Evolutionary conservation across 1,140 invertebrate species (phyloP).

Genomic region (Tetragonula clypearis): DNA sequence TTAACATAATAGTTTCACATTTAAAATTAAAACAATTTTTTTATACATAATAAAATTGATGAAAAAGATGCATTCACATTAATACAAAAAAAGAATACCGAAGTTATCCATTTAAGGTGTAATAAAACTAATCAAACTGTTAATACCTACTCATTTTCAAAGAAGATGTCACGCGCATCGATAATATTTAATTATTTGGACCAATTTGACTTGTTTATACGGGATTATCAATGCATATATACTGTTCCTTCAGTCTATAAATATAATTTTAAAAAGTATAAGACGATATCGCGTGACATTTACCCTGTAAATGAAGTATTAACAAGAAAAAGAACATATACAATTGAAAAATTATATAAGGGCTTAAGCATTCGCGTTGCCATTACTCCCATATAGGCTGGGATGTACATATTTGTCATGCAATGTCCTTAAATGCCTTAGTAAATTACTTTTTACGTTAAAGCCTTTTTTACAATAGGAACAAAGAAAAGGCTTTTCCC

Average conservation of each 20-base stretch:
- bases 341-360: conserved; percentile 46
- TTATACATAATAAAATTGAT: conserved; percentile 6
- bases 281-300: conserved; percentile 48
- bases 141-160: conserved; percentile 44
- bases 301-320: conserved; percentile 51
- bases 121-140: conserved; percentile 44
- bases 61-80: neutral
- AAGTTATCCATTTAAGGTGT: conserved; percentile 19
- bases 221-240: conserved; percentile 42
- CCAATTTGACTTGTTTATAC: conserved; percentile 47
- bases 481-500: conserved; percentile 88
- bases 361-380: conserved; percentile 76
- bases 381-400: conserved; percentile 80
- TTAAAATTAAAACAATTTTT: conserved; percentile 23
- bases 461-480: conserved; percentile 89
- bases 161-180: conserved; percentile 43
- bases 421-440: conserved; percentile 87
- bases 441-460: conserved; percentile 89
- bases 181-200: conserved; percentile 38
- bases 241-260: conserved; percentile 53
- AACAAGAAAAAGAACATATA: conserved; percentile 49
- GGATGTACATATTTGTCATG: conserved; percentile 86
- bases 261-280: conserved; percentile 55
- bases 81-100: conserved; percentile 11
- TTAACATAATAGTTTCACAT: conserved; percentile 37